Conservation (phyloP, 2,888 invertebrate species). For the Epinotia bilunana region DNA sequence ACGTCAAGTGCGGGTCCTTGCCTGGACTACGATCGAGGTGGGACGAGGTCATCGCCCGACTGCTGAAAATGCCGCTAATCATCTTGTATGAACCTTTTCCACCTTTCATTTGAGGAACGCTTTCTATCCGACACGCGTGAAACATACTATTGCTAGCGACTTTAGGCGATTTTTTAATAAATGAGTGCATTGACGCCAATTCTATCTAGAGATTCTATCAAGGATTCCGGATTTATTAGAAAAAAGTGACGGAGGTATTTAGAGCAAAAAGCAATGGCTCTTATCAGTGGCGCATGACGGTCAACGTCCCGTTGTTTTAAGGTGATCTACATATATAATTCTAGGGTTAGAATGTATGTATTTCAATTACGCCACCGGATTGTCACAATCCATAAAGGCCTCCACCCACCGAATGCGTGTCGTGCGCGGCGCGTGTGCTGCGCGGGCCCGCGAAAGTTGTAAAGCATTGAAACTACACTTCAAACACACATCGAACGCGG, state of each 20-base stretch:
- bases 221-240: constrained; percentile 11
- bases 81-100: neutral
- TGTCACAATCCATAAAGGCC: no score
- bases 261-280: neutral
- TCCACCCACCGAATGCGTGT: no score
- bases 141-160: neutral
- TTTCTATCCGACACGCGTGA: neutral
- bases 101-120: neutral
- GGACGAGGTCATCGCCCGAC: constrained; percentile 25
- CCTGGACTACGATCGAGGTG: constrained; percentile 18
- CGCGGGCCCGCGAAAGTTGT: no score
- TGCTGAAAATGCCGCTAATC: constrained; percentile 9
- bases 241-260: neutral
- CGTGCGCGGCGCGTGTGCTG: no score
- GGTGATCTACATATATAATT: neutral
- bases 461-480: no score
- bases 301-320: neutral
- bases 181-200: constrained; percentile 12
- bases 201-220: neutral
- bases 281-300: constrained; percentile 2
- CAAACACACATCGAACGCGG: no score
- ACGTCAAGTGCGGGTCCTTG: constrained; percentile 26
- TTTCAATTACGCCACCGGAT: no score
- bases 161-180: constrained; percentile 1
- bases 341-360: neutral